Percentiles rank a stretch among this genome's conserved stretches.
These are phyloP conservation scores for Alloplasta piceator DNA, from an alignment of 2,888 invertebrate genomes.

Conservation along the genomic window DNA sequence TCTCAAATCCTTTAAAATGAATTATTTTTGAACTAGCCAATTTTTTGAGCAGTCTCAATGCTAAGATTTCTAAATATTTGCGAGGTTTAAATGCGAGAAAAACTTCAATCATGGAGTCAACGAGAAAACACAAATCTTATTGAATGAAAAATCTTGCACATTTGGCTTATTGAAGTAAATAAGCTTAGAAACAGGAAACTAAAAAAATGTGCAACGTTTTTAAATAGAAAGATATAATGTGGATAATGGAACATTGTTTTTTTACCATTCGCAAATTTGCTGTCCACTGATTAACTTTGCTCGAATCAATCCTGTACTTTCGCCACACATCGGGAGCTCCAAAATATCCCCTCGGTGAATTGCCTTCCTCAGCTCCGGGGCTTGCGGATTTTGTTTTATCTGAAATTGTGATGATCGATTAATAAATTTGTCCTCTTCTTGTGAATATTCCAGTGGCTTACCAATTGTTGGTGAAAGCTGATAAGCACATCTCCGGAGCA, in stretches of 20 bases:
- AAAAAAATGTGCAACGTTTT: too few relatives aligned
- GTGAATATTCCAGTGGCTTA: slow-evolving; percentile 71
- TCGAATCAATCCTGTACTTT: slow-evolving; percentile 87
- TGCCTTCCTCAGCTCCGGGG: slow-evolving; percentile 82
- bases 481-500: slow-evolving; percentile 85
- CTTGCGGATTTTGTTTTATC: slow-evolving; percentile 81
- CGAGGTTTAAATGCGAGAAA: too few relatives aligned
- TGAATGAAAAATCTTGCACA: too few relatives aligned
- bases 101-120: not conserved
- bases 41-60: too few relatives aligned
- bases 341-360: slow-evolving; percentile 83
- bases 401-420: slow-evolving; percentile 32
- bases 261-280: slow-evolving; percentile 90
- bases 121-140: too few relatives aligned
- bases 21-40: too few relatives aligned
- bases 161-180: too few relatives aligned
- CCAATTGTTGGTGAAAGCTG: slow-evolving; percentile 85
- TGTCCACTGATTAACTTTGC: slow-evolving; percentile 90
- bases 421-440: not conserved
- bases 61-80: too few relatives aligned
- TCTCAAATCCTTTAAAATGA: too few relatives aligned
- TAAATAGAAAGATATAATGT: too few relatives aligned
- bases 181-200: too few relatives aligned
- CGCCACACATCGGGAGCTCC: slow-evolving; percentile 85
- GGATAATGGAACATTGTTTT: too few relatives aligned